Base-by-base conservation (phyloP, 2,888 invertebrate species). In the Athalia cordata region DNA sequence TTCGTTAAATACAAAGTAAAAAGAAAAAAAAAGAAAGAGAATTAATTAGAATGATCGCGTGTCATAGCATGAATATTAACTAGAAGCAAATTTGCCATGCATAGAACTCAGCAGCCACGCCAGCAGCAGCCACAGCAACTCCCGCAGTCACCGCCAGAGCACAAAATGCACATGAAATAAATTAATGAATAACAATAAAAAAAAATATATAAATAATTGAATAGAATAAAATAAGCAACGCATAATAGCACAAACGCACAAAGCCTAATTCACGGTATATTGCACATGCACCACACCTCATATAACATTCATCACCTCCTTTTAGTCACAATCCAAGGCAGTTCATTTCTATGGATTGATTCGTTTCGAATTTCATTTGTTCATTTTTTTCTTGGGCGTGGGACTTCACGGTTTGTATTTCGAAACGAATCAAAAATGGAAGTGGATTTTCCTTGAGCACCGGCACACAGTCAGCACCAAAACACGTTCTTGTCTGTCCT, bases 141-240 rank as follows among this genome's bases (percentile, higher is more conserved):
- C 87, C 50, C 85, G 85, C 9, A 87, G 87, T 45, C 86, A 88
- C 79, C 86, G 87, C 68, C 59, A 55, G 49, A 80, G 78, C 77
- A 79, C 64, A 77, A 67, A 50, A 13, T 59, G 55, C 45, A 66
- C 67, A 49, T 77, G 15, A 77, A 74, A 57, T 59, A 29, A 52
- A 4, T 67, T 52, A 43, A 6, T 55, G 59, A 72, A 62, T 9
- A 70, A 70, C 55, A 29, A 29, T 0, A 29, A 29, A 29, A 64
- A 70, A 13, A 61, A 62, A 62, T 15, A 57, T 43, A 52, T 43
- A 52, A 50, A 11, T 50, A 61, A 77, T 1, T 57, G 15, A 50
- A 59, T 62, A 45, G 6, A 50, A 61, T 77, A 5, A 29, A 49
- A 8, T 64, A 11, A 15, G 29, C 29, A 29, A 29, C 29, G 29